These are phyloP conservation scores for Campopleginae sp. DNA, from an alignment of 2,888 invertebrate genomes.

Conservation along the genomic window DNA sequence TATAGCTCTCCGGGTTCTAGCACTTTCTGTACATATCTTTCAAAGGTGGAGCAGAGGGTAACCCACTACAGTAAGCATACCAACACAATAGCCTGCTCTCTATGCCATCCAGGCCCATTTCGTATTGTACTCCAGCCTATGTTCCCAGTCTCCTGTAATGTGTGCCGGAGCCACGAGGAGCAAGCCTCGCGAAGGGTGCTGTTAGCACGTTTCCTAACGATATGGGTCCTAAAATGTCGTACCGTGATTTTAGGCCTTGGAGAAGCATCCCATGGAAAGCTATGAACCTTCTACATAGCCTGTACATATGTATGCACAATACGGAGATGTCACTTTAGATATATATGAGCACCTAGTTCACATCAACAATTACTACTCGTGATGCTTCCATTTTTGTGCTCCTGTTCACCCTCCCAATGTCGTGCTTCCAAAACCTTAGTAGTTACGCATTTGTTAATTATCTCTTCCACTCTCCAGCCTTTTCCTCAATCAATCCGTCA, in stretches of 20 bases:
- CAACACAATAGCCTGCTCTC: conserved; percentile 60
- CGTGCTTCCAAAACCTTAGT: conserved; percentile 17
- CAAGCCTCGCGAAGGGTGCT: conserved; percentile 34
- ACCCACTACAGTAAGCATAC: conserved; percentile 42
- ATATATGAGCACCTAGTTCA: neutral
- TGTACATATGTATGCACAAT: conserved; percentile 7
- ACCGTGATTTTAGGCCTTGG: conserved; percentile 56
- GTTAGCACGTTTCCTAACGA: conserved; percentile 50
- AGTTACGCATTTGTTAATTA: conserved; percentile 56
- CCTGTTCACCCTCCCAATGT: conserved; percentile 8
- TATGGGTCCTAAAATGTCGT: conserved; percentile 59
- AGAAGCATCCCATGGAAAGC: conserved; percentile 27
- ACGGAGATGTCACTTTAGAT: neutral
- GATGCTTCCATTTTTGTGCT: conserved; percentile 55
- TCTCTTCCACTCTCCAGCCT: neutral
- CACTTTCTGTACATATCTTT: conserved; percentile 3
- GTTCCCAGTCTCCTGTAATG: conserved; percentile 39
- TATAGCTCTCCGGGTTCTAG: conserved; percentile 29
- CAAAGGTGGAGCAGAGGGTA: conserved; percentile 41
- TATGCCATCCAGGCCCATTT: conserved; percentile 52
- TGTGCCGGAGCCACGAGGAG: conserved; percentile 56
- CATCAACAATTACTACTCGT: conserved; percentile 8
- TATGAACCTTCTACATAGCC: conserved; percentile 20
- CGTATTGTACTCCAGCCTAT: conserved; percentile 47
- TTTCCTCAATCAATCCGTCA: neutral